phyloP scores from a whole-genome alignment of 2,797 vertebrate genomes.

The Sebastes hubbsi region DNA sequence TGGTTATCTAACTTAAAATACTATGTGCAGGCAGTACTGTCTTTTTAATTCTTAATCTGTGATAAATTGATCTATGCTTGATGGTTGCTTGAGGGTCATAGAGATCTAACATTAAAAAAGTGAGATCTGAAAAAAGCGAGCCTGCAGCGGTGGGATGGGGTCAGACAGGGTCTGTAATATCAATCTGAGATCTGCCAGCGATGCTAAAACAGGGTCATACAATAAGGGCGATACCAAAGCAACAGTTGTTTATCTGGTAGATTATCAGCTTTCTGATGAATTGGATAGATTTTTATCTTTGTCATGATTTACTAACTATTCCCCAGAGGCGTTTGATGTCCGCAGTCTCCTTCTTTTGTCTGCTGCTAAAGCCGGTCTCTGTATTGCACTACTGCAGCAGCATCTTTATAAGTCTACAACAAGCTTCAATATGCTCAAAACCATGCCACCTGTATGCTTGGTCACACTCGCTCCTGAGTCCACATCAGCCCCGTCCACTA shows the following conservation, averaged over 20 bases:
- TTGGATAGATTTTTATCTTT: constrained; percentile 30
- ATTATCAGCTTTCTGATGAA: constrained; percentile 41
- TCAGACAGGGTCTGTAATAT: constrained; percentile 16
- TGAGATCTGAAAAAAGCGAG: not conserved
- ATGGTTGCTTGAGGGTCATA: not conserved
- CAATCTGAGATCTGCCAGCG: constrained; percentile 29
- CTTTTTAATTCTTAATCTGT: not conserved
- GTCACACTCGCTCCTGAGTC: constrained; percentile 5
- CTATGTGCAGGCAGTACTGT: not conserved
- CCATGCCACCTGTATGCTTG: not conserved
- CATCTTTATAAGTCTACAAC: not conserved
- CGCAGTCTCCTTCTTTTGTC: constrained; percentile 4
- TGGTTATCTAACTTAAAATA: not conserved
- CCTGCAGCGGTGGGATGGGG: not conserved
- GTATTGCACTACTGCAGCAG: not conserved
- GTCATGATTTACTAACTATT: constrained; percentile 11
- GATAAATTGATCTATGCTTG: not conserved
- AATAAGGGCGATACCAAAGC: not conserved
- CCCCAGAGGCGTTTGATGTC: not conserved
- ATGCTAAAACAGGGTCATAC: constrained; percentile 17
- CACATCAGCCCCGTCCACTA: not conserved
- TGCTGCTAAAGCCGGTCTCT: not conserved
- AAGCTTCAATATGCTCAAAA: not conserved
- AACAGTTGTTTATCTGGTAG: constrained; percentile 28
- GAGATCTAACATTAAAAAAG: constrained; percentile 3